Conservation (phyloP, 2,113 vertebrate genomes). For the Hemichromis elongatus region DNA sequence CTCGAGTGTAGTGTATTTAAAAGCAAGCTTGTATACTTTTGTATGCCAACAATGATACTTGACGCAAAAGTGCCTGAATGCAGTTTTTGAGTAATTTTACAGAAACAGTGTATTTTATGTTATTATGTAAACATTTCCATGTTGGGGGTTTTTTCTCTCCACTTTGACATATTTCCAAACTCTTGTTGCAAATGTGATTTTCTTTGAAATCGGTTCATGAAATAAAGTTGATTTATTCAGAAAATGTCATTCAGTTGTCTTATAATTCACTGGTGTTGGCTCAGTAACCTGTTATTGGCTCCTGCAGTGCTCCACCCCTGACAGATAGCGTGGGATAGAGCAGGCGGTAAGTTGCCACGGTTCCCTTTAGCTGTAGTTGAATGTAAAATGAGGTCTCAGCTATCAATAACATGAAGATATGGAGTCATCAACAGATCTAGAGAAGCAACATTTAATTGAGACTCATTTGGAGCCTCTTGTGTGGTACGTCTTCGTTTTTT, state of each 20-base stretch:
- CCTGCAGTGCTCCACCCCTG: slow-evolving; percentile 1
- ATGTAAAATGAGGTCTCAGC: background rate
- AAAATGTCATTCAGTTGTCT: background rate
- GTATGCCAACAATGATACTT: background rate
- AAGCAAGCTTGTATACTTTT: background rate
- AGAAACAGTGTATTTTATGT: background rate
- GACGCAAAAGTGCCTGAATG: background rate
- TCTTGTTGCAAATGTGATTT: background rate
- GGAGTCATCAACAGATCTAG: slow-evolving; percentile 7
- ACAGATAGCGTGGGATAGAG: background rate
- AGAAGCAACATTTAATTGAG: slow-evolving; percentile 35
- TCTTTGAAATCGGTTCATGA: background rate
- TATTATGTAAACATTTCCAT: background rate
- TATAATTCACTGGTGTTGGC: background rate
- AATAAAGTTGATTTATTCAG: slow-evolving; percentile 38
- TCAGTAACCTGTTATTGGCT: slow-evolving; percentile 7
- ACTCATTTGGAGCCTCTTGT: background rate
- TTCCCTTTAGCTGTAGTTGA: background rate
- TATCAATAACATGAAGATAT: background rate
- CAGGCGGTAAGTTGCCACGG: slow-evolving; percentile 5
- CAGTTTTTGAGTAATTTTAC: background rate
- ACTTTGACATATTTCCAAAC: background rate
- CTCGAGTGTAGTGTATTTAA: background rate
- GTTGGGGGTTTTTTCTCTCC: background rate
- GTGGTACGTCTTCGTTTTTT: background rate